These are phyloP conservation scores for Gorsachius goisagi DNA, from an alignment of 2,113 vertebrate genomes.

Conservation along the genomic window DNA sequence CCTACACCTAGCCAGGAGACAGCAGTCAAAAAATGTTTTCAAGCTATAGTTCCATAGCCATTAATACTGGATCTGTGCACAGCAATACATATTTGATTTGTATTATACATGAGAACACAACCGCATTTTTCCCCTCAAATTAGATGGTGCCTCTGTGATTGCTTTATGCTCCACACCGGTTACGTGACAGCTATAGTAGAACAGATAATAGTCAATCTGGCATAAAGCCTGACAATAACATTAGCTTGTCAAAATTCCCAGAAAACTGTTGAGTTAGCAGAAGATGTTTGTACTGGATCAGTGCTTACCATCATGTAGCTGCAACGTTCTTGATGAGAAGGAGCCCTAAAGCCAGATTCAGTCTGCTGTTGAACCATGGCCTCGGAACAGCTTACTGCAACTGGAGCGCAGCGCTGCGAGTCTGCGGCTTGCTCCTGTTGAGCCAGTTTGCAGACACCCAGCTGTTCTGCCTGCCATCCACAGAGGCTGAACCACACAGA, in stretches of 20 bases:
- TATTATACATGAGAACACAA: not conserved
- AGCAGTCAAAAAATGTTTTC: not conserved
- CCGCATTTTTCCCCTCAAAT: not conserved
- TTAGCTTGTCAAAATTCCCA: slow-evolving; percentile 26
- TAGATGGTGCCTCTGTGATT: not conserved
- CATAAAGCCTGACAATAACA: not conserved
- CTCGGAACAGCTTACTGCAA: not conserved
- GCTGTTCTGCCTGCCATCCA: not conserved
- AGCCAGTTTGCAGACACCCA: not conserved
- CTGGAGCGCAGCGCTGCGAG: rapidly evolving
- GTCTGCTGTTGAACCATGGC: not conserved
- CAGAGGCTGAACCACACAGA: not conserved
- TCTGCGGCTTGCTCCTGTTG: not conserved
- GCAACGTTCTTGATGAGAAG: not conserved
- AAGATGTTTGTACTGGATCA: not conserved
- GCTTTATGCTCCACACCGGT: not conserved
- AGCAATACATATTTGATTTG: not conserved
- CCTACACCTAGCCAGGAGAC: not conserved
- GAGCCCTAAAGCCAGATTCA: not conserved
- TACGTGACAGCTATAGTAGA: not conserved
- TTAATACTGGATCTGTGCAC: not conserved
- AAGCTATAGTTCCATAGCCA: not conserved
- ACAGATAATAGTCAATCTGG: not conserved
- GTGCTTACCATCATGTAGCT: not conserved
- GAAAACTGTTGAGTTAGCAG: slow-evolving; percentile 25